Percentiles rank a stretch among this genome's conserved stretches.
Conservation (phyloP, 2,888 invertebrate species). For the Agrilus mali region DNA sequence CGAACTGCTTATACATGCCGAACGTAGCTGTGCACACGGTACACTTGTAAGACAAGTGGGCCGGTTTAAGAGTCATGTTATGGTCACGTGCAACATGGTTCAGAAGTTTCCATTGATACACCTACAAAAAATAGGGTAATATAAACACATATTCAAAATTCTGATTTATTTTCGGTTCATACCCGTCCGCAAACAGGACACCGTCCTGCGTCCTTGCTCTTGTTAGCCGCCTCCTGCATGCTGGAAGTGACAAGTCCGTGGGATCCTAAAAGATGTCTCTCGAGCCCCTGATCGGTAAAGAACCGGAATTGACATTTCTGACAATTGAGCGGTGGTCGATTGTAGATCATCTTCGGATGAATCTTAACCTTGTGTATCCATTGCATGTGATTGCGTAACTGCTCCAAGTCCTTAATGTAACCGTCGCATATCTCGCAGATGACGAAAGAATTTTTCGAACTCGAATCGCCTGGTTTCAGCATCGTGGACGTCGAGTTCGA, state of each 20-base stretch:
- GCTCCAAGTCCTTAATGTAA: constrained; percentile 90
- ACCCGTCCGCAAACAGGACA: constrained; percentile 94
- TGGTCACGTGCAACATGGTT: constrained; percentile 89
- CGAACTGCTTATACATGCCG: constrained; percentile 90
- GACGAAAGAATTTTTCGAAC: constrained; percentile 71
- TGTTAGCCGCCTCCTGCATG: constrained; percentile 92
- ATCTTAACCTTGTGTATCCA: constrained; percentile 97
- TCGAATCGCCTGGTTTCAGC: constrained; percentile 38
- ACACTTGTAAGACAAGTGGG: constrained; percentile 88
- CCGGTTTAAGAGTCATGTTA: constrained; percentile 82
- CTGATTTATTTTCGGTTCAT: constrained; percentile 7
- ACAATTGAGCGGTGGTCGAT: constrained; percentile 86
- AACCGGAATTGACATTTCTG: constrained; percentile 94
- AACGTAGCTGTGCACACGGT: constrained; percentile 91
- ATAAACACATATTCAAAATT: no score
- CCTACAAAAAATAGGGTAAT: no score
- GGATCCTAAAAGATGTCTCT: constrained; percentile 85
- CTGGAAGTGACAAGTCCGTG: constrained; percentile 92
- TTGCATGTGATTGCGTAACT: constrained; percentile 90
- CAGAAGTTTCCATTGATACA: constrained; percentile 85
- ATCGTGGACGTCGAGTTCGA: constrained; percentile 30
- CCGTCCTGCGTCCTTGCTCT: constrained; percentile 85
- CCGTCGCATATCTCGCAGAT: constrained; percentile 97
- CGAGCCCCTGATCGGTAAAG: constrained; percentile 94
- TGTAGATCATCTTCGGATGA: constrained; percentile 92